Base-by-base conservation (phyloP, 2,888 invertebrate genomes). In the Mythimna albipuncta region DNA sequence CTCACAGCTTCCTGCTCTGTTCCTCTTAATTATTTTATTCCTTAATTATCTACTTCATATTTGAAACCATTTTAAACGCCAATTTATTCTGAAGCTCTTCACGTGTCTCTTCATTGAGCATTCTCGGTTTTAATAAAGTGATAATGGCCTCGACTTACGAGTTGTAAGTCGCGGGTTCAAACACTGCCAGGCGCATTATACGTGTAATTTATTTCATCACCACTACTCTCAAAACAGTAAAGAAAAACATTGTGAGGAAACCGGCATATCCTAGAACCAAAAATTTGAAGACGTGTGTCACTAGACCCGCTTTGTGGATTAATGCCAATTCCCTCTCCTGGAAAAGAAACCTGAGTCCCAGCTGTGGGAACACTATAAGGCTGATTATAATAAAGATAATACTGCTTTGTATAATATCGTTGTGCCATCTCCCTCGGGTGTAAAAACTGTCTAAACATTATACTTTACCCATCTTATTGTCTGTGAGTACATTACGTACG, bases 71-170 rank as follows among this genome's bases (percentile, higher is more conserved):
- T 41, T 21, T 32, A 59, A 21, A 62, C 11, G 44, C 38, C 19
- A 72, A 62, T 58, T 50, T 35, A 9, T 57, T 16, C 7, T 44
- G 21, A 21, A 41, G 6, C 26, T 21, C n/a, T 26, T 9, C 19
- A 13, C 26, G 32, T 59, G 1, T 11, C 1, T 79, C 35, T 52
- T 61, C 16, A 65, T 75, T 44, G 75, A 65, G 64, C 81, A 76
- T 75, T 74, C 44, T 64, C 26, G 32, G 26, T 35, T 57, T 35
- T 35, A 32, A 55, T 61, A 79, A 64, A 26, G 26, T 26, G 26
- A 26, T n/a, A 38, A 35, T 47, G 16, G 13, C 13, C 21, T 38
- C 11, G 4, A 52, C 4, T 47, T 47, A 47, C 16, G 16, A 16
- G 47, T 16, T 41, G 32, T 16, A 47, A 5, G 3, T 16, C 11